Evolutionary conservation across 2,888 invertebrate genomes (phyloP).

Genomic region (Formica aserva): DNA sequence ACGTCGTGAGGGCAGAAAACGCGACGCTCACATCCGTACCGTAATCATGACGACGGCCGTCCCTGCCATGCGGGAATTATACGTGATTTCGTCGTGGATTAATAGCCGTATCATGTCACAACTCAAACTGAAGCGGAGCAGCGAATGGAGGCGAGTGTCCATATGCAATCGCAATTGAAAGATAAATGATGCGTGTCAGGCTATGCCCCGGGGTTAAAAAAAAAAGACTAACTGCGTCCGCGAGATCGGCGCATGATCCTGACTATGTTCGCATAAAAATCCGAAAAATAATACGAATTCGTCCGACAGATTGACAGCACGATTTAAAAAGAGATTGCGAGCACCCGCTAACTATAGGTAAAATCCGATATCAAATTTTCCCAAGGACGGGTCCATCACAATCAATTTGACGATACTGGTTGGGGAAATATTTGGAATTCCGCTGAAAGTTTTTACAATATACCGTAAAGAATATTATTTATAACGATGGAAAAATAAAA

Average conservation of each 20-base stretch:
- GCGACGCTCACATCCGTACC: conserved; percentile 9
- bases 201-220: conserved; percentile 29
- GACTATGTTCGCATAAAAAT: conserved; percentile 12
- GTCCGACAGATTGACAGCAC: conserved; percentile 40
- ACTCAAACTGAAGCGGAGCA: conserved; percentile 44
- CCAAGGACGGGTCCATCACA: conserved; percentile 9
- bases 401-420: conserved; percentile 15
- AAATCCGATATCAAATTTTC: conserved; percentile 49
- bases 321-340: conserved; percentile 54
- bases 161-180: conserved; percentile 63
- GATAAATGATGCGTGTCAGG: conserved; percentile 64
- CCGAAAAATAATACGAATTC: conserved; percentile 45
- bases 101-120: conserved; percentile 62
- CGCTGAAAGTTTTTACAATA: background rate
- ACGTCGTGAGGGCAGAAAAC: conserved; percentile 44
- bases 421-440: background rate
- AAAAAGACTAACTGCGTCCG: conserved; percentile 34
- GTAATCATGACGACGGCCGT: conserved; percentile 22
- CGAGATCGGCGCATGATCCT: conserved; percentile 22
- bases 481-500: background rate
- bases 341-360: conserved; percentile 43
- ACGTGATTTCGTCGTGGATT: conserved; percentile 52
- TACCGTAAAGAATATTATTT: background rate
- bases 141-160: conserved; percentile 49
- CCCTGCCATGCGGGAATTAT: conserved; percentile 61